Conservation (phyloP, 2,797 vertebrate species). For the Phataginus tetradactyla region DNA sequence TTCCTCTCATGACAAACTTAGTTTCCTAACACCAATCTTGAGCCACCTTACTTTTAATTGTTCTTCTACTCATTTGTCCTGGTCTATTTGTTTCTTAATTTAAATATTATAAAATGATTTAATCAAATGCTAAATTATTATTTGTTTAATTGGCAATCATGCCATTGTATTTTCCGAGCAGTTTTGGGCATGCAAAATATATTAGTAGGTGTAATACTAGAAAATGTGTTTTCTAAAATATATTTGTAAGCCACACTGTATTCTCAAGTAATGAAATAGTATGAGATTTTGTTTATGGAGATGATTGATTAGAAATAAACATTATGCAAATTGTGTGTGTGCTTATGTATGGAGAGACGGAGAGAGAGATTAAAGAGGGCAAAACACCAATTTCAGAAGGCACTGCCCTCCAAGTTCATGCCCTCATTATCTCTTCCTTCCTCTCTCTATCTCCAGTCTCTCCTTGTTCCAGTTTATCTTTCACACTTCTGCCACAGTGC, state of each 20-base stretch:
- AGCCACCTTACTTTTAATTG: not conserved
- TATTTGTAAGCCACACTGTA: not conserved
- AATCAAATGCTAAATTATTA: not conserved
- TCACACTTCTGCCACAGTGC: slow-evolving; percentile 26
- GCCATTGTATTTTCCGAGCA: not conserved
- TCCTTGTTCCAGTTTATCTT: slow-evolving; percentile 40
- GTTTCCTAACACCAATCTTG: not conserved
- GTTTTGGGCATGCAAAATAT: not conserved
- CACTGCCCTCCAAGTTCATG: not conserved
- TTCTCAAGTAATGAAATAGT: not conserved
- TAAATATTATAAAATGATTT: not conserved
- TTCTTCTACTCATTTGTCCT: not conserved
- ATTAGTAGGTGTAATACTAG: not conserved
- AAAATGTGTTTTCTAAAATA: not conserved
- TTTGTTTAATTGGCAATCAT: not conserved
- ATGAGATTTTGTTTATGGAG: not conserved
- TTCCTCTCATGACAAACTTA: not conserved
- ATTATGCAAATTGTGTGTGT: not conserved
- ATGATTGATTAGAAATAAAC: not conserved
- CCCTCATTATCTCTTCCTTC: slow-evolving; percentile 8
- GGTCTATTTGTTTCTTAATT: not conserved
- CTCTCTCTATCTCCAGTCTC: not conserved
- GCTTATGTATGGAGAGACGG: not conserved
- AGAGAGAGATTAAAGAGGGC: not conserved
- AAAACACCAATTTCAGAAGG: not conserved